phyloP scores from a whole-genome alignment of 2,113 vertebrate genomes.

The Zootoca vivipara region DNA sequence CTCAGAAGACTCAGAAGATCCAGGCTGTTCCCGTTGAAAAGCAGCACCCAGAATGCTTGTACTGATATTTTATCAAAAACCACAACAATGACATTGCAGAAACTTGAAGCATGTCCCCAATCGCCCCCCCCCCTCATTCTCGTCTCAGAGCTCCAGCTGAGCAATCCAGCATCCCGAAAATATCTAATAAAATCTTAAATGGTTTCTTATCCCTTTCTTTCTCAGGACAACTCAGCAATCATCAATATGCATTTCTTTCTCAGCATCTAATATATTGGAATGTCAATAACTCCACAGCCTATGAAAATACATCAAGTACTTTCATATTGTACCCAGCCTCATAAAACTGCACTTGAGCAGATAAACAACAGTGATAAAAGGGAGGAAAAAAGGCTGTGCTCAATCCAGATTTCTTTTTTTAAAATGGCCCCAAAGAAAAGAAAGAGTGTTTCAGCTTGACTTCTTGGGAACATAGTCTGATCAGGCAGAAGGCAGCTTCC shows the following conservation, averaged over 20 bases:
- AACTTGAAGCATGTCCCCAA: neutral
- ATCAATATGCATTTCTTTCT: slow-evolving; percentile 28
- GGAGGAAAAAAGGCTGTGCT: neutral
- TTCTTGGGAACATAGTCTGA: too few species aligned
- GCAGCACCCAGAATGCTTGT: neutral
- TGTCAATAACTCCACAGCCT: slow-evolving; percentile 24
- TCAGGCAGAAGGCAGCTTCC: too few species aligned
- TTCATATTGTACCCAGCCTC: slow-evolving; percentile 13
- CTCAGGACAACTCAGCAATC: neutral
- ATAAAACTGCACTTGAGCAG: slow-evolving; percentile 44
- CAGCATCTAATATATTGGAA: slow-evolving; percentile 39
- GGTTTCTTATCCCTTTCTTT: slow-evolving; percentile 3
- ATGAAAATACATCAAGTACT: slow-evolving; percentile 29
- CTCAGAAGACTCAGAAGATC: neutral
- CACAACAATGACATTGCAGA: neutral
- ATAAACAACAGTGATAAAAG: slow-evolving; percentile 41
- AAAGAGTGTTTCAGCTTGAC: neutral
- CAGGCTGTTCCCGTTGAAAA: neutral
- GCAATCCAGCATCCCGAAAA: neutral
- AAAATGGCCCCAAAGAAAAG: neutral
- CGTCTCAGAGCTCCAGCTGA: neutral
- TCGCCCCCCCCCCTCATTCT: neutral
- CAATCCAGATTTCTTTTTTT: neutral
- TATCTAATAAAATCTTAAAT: slow-evolving; percentile 18
- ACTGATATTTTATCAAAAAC: neutral